Base-by-base conservation (phyloP, 2,888 invertebrate genomes). In the Drosophila atripex region DNA sequence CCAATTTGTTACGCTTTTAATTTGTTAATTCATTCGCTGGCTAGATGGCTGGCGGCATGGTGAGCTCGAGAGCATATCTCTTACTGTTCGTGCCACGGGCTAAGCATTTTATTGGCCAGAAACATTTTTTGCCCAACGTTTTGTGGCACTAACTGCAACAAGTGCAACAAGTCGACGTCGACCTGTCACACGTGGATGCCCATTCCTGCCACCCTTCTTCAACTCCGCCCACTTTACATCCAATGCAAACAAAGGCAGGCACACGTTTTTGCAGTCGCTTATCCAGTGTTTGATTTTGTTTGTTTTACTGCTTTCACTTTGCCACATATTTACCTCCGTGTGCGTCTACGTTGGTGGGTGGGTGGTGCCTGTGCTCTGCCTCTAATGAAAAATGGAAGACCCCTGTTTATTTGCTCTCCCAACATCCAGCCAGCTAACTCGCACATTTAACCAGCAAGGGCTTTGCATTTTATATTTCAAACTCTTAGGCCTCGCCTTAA, bases 1-100 rank as follows among this genome's bases (percentile, higher is more conserved):
- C 79, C 85, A 82, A 85, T 82, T 84, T 84, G 85, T 74, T 70
- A 78, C 77, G 75, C 82, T 85, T 82, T 82, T 82, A 85, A 82
- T 82, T 82, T 85, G 82, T 82, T 82, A 82, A 85, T 82, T 85
- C 85, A 82, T 85, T 85, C 85, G 71, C 85, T 43, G 60, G 75
- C 50, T 73, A 55, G 51, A 46, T 38, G 9, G 47, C 43, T 18
- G 12, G 43, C 14, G 53, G 12, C 3, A 38, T 7, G 18, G 18
- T 38, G 21, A 63, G 12, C 30, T 43, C 56, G 23, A 41, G 35
- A 46, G 43, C 28, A 18, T 60, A 45, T 60, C 38, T 57, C 46
- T 38, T 11, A n/a, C 35, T 7, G 35, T 35, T 35, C 35, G 35
- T 35, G 35, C 35, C 35, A 11, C 49, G 41, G 59, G 38, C 41